These are phyloP conservation scores for Geopemphigus sp. DNA, from an alignment of 1,140 invertebrate species.

Conservation along the genomic window DNA sequence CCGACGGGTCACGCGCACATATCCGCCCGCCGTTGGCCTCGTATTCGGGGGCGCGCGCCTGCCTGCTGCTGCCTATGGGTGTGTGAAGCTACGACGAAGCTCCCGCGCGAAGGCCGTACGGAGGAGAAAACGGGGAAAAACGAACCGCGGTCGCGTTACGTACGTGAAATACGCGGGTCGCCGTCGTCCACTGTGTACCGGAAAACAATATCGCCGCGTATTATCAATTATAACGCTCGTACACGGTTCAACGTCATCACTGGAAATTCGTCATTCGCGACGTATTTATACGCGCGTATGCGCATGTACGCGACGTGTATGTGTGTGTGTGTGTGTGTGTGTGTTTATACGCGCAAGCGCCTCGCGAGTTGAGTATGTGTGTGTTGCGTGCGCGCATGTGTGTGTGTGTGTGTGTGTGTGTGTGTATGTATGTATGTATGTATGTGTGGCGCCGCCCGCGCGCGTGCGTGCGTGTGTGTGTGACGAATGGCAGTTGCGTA, in stretches of 20 bases:
- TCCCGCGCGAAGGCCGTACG: too few species aligned
- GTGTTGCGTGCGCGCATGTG: not conserved
- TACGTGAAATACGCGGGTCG: too few species aligned
- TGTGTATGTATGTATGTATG: not conserved
- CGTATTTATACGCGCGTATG: not conserved
- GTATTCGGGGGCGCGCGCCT: too few species aligned
- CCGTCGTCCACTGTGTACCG: too few species aligned
- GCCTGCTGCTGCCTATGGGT: too few species aligned
- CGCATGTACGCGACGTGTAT: not conserved
- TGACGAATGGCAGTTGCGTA: too few species aligned
- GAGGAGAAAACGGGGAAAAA: too few species aligned
- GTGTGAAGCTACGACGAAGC: too few species aligned
- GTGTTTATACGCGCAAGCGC: not conserved
- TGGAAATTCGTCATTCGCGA: not conserved
- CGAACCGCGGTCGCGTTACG: too few species aligned
- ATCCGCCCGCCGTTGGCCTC: too few species aligned
- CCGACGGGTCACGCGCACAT: too few species aligned
- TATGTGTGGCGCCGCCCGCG: not conserved
- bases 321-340: not conserved
- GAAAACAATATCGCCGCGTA: not conserved
- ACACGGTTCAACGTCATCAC: conserved; percentile 25
- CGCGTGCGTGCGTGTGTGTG: not conserved
- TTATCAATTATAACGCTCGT: conserved; percentile 25
- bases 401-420: not conserved
- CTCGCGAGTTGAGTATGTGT: not conserved